Conservation (phyloP, 2,113 vertebrate genomes). For the Peromyscus leucopus region DNA sequence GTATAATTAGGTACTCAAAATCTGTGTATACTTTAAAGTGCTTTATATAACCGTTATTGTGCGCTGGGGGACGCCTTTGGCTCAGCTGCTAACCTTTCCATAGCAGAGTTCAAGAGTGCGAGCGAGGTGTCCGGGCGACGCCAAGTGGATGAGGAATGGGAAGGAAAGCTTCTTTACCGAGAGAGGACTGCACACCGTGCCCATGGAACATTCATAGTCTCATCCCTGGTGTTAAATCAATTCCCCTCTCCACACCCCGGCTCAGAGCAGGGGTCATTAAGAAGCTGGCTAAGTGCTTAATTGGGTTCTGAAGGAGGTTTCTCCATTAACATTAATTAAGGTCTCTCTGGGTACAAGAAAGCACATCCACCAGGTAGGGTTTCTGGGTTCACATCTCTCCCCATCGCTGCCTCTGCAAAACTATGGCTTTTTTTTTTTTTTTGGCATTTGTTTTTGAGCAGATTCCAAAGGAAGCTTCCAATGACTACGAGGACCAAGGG, state of each 20-base stretch:
- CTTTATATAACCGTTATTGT: slow-evolving; percentile 65
- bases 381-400: slow-evolving; percentile 48
- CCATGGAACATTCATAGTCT: background rate
- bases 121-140: background rate
- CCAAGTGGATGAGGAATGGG: background rate
- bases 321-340: slow-evolving; percentile 84
- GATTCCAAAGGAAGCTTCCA: background rate
- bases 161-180: background rate
- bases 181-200: background rate
- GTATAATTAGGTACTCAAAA: slow-evolving; percentile 68
- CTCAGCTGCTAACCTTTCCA: slow-evolving; percentile 61
- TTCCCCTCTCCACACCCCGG: slow-evolving; percentile 57
- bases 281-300: slow-evolving; percentile 80
- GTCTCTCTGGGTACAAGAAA: slow-evolving; percentile 71
- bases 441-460: too few species aligned
- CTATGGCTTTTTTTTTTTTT: background rate
- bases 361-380: slow-evolving; percentile 70
- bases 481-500: background rate
- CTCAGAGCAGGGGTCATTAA: slow-evolving; percentile 81
- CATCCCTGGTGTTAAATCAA: slow-evolving; percentile 71
- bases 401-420: slow-evolving; percentile 37
- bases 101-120: slow-evolving; percentile 2
- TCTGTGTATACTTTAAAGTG: slow-evolving; percentile 61
- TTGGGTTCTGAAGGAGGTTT: slow-evolving; percentile 82
- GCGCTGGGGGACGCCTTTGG: background rate